Evolutionary conservation across 2,888 invertebrate species (phyloP), one percentile per base, ranked within the genome.

Genomic region (Euphydryas editha): DNA sequence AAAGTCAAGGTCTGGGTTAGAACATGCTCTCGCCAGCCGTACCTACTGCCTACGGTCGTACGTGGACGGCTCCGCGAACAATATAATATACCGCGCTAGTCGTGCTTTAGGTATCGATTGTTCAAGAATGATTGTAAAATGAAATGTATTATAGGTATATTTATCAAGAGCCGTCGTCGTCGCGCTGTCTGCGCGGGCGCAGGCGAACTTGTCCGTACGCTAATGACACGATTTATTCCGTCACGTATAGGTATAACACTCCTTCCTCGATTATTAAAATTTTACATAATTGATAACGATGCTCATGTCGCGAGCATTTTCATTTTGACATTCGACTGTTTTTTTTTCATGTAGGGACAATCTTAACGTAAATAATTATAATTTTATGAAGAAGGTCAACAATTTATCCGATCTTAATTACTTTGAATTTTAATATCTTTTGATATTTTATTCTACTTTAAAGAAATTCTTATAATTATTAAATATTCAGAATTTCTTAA

Each of bases 1-100:
- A 73, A 75, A 73, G 75, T 75, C 75, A 75, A 71, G 74, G 70
- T 73, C 72, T 69, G 70, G 70, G 73, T 63, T 68, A 68, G 51
- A 62, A 57, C 55, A 46, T 46, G 46, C 46, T 3, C 46, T 30
- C 30, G 30, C 30, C 30, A 51, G 59, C 59, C 59, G 47, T 46
- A 54, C 51, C 37, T 59, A 37, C 21, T 24, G 46, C 11, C 5
- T 18, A 11, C 47, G 47, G 20, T 20, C 47, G 15, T 51, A 47
- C 11, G 49, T 49, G 20, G 49, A 6, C 51, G 7, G 8, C 24
- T 2, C n/a, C 37, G 47, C n/a, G 30, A 30, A 15, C 51, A 30
- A 24, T 51, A n/a, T 1, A 30, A 24, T 51, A n/a, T 1, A n/a
- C n/a, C 30, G 58, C 58, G n/a, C 24, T 24, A 17, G 21, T 51